These are phyloP conservation scores for Apostichopus leukothele DNA, from an alignment of 53 echinoderm and acorn worm species.

Conservation along the genomic window DNA sequence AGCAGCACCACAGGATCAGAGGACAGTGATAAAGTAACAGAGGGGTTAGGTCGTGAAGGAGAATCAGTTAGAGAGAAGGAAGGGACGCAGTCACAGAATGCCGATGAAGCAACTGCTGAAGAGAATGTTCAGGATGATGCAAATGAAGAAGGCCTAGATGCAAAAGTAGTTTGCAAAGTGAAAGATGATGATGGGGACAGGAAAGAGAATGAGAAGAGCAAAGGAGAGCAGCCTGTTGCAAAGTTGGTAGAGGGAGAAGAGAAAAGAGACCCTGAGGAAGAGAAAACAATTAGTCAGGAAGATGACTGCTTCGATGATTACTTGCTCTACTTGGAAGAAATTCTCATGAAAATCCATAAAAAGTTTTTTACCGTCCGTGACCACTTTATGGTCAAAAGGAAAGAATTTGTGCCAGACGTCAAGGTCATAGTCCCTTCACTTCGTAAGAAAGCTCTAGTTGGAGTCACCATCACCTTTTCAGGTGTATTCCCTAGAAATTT, in stretches of 20 bases:
- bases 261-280: not conserved
- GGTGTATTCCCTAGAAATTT: constrained; percentile 95
- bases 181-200: constrained; percentile 37
- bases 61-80: not conserved
- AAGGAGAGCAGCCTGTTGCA: not conserved
- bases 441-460: constrained; percentile 69
- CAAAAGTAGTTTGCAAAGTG: constrained; percentile 10
- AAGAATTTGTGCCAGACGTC: constrained; percentile 67
- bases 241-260: not conserved
- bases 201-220: not conserved
- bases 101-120: not conserved
- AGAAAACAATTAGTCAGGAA: not conserved
- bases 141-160: constrained; percentile 15
- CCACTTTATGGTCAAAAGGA: constrained; percentile 53
- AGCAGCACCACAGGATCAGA: not conserved
- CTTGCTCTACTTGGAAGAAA: constrained; percentile 86
- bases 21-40: constrained; percentile 38
- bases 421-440: constrained; percentile 81
- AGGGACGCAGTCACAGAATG: not conserved
- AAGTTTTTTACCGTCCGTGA: constrained; percentile 68
- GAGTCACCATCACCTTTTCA: constrained; percentile 79
- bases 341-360: constrained; percentile 68
- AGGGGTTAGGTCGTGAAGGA: constrained; percentile 12
- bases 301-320: constrained; percentile 75
- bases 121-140: constrained; percentile 1